phyloP scores from a whole-genome alignment of 2,113 vertebrate species.

The Xenus cinereus region DNA sequence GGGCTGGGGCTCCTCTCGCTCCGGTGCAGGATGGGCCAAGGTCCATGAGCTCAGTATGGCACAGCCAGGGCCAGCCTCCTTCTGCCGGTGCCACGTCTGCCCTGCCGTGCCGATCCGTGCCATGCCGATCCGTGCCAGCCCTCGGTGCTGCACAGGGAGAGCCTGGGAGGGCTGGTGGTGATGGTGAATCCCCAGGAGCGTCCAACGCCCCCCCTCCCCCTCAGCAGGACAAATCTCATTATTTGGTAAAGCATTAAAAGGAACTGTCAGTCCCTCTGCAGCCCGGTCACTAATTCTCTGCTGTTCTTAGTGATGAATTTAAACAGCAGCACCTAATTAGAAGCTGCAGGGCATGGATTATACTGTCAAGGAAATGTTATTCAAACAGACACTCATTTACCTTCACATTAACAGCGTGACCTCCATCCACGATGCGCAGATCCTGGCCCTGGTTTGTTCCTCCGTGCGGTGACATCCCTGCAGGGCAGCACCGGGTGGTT shows the following conservation, averaged over 20 bases:
- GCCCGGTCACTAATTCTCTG: neutral
- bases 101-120: rapidly evolving
- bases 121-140: no score
- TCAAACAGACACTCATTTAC: neutral
- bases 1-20: neutral
- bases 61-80: rapidly evolving
- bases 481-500: rapidly evolving
- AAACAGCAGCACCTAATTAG: neutral
- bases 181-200: rapidly evolving
- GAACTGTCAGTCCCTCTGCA: neutral
- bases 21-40: neutral
- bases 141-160: rapidly evolving
- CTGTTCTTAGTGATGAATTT: neutral
- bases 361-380: neutral
- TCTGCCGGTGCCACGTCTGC: neutral
- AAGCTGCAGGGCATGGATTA: neutral
- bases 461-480: no score
- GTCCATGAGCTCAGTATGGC: rapidly evolving
- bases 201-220: neutral
- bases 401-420: neutral
- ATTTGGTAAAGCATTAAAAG: no score
- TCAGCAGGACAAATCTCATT: neutral
- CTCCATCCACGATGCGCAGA: neutral
- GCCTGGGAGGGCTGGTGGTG: neutral
- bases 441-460: neutral